Conservation (phyloP, 2,797 vertebrate species). For the Telmatherina bonti region DNA sequence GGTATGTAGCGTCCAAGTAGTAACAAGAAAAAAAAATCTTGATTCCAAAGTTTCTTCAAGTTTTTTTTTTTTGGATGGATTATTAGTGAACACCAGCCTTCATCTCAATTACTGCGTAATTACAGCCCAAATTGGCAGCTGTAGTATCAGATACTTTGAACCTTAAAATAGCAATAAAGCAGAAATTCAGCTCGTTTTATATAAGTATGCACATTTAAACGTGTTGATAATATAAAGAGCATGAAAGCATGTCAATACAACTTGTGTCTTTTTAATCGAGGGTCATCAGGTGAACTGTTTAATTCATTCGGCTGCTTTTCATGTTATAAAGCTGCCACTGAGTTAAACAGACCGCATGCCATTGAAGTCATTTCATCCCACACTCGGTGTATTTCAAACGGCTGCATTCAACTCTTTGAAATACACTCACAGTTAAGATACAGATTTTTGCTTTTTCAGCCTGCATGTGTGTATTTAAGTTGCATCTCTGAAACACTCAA, state of each 20-base stretch:
- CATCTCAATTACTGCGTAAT: too few relatives aligned
- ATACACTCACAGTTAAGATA: slow-evolving; percentile 6
- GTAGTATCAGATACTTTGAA: background rate
- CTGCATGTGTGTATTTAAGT: background rate
- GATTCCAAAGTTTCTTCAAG: background rate
- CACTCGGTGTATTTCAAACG: slow-evolving; percentile 8
- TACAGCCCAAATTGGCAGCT: too few relatives aligned
- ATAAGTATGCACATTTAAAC: background rate
- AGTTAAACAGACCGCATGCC: slow-evolving; percentile 46
- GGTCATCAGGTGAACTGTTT: slow-evolving; percentile 15
- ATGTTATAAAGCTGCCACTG: slow-evolving; percentile 18
- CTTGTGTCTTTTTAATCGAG: background rate
- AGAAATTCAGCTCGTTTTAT: background rate
- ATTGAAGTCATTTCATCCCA: background rate
- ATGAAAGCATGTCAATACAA: slow-evolving; percentile 5
- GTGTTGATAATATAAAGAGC: background rate
- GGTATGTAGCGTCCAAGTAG: slow-evolving; percentile 75
- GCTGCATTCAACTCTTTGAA: background rate
- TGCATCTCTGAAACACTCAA: background rate
- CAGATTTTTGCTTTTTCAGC: slow-evolving; percentile 6
- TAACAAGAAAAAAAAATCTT: background rate
- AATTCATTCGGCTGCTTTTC: slow-evolving; percentile 37
- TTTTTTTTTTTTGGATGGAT: too few relatives aligned
- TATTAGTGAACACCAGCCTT: too few relatives aligned
- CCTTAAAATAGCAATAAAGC: background rate